Conservation (phyloP, 2,797 vertebrate species). For the Amniataba percoides region DNA sequence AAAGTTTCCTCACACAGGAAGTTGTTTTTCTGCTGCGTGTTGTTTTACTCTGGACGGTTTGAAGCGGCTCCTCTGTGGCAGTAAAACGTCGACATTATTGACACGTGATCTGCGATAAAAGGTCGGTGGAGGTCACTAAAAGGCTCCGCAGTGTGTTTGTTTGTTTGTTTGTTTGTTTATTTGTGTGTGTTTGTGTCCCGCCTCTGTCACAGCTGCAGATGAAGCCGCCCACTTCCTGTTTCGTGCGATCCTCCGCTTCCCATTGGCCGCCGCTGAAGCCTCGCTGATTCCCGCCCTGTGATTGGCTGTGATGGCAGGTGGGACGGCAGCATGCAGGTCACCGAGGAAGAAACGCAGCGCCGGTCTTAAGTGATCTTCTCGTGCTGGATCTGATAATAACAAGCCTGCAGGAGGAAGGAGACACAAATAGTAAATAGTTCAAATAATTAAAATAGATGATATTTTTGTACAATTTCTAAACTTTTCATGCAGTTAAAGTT, state of each 20-base stretch:
- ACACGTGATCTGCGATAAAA: slow-evolving; percentile 12
- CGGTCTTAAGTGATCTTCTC: slow-evolving; percentile 93
- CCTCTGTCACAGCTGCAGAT: slow-evolving; percentile 52
- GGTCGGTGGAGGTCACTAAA: slow-evolving; percentile 2
- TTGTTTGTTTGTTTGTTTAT: slow-evolving; percentile 24
- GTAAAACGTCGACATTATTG: slow-evolving; percentile 18
- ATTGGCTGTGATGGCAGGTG: slow-evolving; percentile 19
- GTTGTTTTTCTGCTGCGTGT: background rate
- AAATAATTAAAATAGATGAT: too few relatives aligned
- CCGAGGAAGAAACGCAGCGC: background rate
- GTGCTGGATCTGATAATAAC: slow-evolving; percentile 99
- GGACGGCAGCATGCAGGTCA: slow-evolving; percentile 4
- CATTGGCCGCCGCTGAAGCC: slow-evolving; percentile 29
- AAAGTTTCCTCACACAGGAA: background rate
- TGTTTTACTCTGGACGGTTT: slow-evolving; percentile 21
- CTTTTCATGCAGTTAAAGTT: too few relatives aligned
- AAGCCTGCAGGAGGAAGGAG: slow-evolving; percentile 86
- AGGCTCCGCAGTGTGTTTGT: background rate
- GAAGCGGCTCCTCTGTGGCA: slow-evolving; percentile 34
- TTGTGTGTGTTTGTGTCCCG: slow-evolving; percentile 20
- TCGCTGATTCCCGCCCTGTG: slow-evolving; percentile 1
- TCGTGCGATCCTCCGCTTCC: slow-evolving; percentile 21
- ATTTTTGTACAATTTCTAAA: background rate
- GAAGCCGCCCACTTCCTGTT: slow-evolving; percentile 31
- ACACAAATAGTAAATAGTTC: too few relatives aligned